These are phyloP conservation scores for Gasterosteus aculeatus DNA, from an alignment of 2,113 vertebrate genomes.

Conservation along the genomic window DNA sequence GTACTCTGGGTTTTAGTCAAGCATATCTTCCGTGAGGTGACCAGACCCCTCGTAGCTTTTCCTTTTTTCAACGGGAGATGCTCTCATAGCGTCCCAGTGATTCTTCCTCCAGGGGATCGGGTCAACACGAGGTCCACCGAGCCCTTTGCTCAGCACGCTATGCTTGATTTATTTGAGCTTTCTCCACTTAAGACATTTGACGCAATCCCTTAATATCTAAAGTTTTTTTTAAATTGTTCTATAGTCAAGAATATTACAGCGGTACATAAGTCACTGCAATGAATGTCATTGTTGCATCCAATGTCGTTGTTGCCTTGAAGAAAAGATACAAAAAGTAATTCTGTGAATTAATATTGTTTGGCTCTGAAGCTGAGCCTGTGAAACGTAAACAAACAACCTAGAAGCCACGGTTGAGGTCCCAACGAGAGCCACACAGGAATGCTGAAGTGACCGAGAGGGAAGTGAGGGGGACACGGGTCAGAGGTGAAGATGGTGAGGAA, in stretches of 20 bases:
- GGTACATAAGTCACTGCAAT: neutral
- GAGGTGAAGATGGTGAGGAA: conserved; percentile 17
- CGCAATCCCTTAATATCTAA: no score
- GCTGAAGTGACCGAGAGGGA: conserved; percentile 36
- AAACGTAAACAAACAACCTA: conserved; percentile 72
- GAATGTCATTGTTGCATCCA: neutral
- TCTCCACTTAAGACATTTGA: neutral
- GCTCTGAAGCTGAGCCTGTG: conserved; percentile 35
- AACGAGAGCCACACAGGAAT: conserved; percentile 64
- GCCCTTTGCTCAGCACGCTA: conserved; percentile 2
- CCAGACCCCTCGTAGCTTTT: conserved; percentile 53
- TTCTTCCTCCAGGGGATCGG: neutral
- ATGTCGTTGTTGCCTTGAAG: neutral
- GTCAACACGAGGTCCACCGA: neutral
- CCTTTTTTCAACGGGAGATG: conserved; percentile 7
- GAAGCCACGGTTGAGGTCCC: conserved; percentile 44
- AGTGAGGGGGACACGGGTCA: conserved; percentile 28
- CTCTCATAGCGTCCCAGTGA: conserved; percentile 15
- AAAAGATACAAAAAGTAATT: no score
- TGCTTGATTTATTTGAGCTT: conserved; percentile 35
- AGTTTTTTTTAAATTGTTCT: no score
- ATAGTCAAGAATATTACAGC: no score
- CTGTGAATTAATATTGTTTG: neutral
- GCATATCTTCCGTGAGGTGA: conserved; percentile 64
- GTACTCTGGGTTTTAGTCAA: conserved; percentile 61